Evolutionary conservation across 1,140 invertebrate genomes (phyloP).

Genomic region (Brachionus koreanus): DNA sequence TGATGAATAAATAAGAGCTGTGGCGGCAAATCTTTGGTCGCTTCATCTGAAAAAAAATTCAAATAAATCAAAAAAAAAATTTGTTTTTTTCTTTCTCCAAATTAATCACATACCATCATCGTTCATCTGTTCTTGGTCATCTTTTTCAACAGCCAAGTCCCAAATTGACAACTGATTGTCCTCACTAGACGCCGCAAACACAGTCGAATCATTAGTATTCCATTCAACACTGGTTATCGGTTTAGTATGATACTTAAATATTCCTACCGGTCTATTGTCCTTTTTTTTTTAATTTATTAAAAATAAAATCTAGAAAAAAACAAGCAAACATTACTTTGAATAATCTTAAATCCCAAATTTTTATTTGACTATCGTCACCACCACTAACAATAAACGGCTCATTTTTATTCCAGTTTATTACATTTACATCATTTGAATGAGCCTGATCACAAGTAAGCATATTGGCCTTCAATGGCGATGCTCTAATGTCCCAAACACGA

Average conservation of each 20-base stretch:
- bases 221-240: constrained; percentile 94
- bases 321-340: constrained; percentile 64
- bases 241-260: constrained; percentile 84
- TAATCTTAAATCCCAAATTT: constrained; percentile 90
- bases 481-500: constrained; percentile 70
- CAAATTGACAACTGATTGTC: constrained; percentile 95
- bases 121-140: constrained; percentile 48
- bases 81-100: constrained; percentile 46
- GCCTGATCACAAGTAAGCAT: constrained; percentile 82
- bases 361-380: constrained; percentile 88
- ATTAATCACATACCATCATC: constrained; percentile 49
- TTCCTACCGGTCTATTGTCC: constrained; percentile 71
- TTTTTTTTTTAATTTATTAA: constrained; percentile 51
- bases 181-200: constrained; percentile 84
- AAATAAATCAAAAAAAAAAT: constrained; percentile 52
- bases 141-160: constrained; percentile 87
- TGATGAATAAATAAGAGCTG: constrained; percentile 96
- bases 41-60: constrained; percentile 47
- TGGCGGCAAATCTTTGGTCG: constrained; percentile 71
- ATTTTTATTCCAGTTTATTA: constrained; percentile 89
- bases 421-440: constrained; percentile 89
- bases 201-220: constrained; percentile 84
- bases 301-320: background rate
- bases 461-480: constrained; percentile 76
- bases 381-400: constrained; percentile 83